Conservation (phyloP, 2,113 vertebrate species). For the Enhydra lutris region DNA sequence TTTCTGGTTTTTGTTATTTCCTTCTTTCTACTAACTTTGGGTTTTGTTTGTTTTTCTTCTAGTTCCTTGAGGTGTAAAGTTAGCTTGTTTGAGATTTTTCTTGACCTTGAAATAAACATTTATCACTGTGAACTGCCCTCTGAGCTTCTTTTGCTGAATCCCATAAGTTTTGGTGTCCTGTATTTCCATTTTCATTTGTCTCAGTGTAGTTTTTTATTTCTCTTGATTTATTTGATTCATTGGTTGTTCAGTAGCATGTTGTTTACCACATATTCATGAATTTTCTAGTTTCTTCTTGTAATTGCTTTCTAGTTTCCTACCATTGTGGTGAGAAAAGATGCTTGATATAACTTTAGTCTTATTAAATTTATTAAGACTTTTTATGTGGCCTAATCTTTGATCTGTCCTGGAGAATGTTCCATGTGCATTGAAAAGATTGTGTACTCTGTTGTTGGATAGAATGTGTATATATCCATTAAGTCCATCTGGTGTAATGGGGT, state of each 20-base stretch:
- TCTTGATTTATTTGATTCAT: background rate
- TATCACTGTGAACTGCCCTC: background rate
- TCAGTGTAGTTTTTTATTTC: background rate
- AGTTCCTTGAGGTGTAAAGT: background rate
- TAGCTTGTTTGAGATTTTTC: background rate
- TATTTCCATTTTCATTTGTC: background rate
- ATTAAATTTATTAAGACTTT: background rate
- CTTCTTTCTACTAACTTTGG: background rate
- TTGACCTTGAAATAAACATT: background rate
- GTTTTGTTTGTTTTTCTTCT: background rate
- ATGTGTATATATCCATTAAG: background rate
- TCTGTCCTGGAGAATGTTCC: background rate
- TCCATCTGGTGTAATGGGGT: background rate
- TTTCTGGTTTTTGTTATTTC: background rate
- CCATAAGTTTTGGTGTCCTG: background rate
- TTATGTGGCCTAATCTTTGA: background rate
- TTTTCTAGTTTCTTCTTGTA: background rate
- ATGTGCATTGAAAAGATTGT: background rate
- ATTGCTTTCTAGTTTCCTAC: background rate
- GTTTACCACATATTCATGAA: background rate
- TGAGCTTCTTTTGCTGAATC: background rate
- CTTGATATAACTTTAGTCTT: background rate
- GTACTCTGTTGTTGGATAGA: background rate
- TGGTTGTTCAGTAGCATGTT: background rate
- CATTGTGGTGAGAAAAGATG: background rate